Percentiles rank a stretch among this genome's conserved stretches.
phyloP scores from a whole-genome alignment of 53 echinoderm and acorn worm genomes.

The Holothuria leucospilota region DNA sequence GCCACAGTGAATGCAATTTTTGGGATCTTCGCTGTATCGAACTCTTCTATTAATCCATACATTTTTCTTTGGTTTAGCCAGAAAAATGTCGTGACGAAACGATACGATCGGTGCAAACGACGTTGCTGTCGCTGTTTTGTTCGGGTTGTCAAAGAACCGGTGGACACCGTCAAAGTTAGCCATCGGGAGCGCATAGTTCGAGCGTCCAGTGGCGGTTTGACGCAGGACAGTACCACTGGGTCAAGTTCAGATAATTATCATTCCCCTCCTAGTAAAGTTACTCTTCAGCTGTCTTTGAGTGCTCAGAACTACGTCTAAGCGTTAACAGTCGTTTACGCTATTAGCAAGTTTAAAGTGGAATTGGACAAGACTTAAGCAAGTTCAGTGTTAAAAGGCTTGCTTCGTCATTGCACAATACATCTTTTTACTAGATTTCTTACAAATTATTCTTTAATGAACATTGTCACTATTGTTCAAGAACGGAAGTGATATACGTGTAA shows the following conservation, averaged over 20 bases:
- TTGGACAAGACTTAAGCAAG: too few relatives aligned
- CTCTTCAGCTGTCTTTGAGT: background rate
- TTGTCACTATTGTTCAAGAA: too few relatives aligned
- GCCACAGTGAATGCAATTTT: constrained; percentile 77
- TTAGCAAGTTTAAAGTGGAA: too few relatives aligned
- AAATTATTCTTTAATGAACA: too few relatives aligned
- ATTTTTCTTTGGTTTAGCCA: constrained; percentile 87
- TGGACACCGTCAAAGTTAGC: background rate
- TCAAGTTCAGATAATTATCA: constrained; percentile 8
- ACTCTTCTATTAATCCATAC: constrained; percentile 93
- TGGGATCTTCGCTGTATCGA: constrained; percentile 91
- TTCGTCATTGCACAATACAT: too few relatives aligned
- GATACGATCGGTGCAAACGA: constrained; percentile 16
- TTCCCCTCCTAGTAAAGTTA: constrained; percentile 10
- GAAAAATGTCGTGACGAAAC: constrained; percentile 25
- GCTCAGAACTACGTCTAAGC: constrained; percentile 25
- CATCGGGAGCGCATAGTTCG: constrained; percentile 4
- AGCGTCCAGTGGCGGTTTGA: constrained; percentile 18
- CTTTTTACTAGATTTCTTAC: too few relatives aligned
- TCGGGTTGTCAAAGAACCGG: background rate
- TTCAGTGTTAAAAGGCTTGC: too few relatives aligned
- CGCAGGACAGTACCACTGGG: constrained; percentile 28
- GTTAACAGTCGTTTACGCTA: too few relatives aligned
- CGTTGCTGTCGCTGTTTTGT: constrained; percentile 11
- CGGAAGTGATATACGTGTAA: too few relatives aligned